Conservation (phyloP, 2,888 invertebrate species). For the Tiliacea citrago region DNA sequence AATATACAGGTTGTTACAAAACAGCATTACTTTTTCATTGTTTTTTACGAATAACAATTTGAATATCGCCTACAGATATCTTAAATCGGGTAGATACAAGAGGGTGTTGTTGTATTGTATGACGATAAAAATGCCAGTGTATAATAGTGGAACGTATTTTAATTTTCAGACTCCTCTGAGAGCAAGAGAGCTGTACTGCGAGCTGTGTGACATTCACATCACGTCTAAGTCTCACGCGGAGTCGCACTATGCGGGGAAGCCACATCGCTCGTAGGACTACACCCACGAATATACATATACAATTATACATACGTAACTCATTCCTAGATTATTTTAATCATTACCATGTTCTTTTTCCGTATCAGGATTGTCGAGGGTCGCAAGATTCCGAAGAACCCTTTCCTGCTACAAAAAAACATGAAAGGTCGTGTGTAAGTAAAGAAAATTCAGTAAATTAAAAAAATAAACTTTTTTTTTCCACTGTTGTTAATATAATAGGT, state of each 20-base stretch:
- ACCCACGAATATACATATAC: background rate
- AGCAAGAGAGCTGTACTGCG: conserved; percentile 85
- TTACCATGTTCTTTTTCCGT: conserved; percentile 4
- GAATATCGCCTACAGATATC: background rate
- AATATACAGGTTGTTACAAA: background rate
- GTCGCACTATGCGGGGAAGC: conserved; percentile 87
- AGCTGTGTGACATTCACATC: conserved; percentile 87
- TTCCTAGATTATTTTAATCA: conserved; percentile 3
- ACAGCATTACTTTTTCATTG: background rate
- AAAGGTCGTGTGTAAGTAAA: conserved; percentile 76
- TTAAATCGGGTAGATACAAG: background rate
- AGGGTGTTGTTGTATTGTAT: background rate
- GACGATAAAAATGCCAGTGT: background rate
- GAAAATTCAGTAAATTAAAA: conserved; percentile 1
- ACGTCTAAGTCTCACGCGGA: conserved; percentile 88
- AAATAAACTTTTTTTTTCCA: background rate
- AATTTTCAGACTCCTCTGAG: conserved; percentile 76
- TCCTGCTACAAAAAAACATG: conserved; percentile 77
- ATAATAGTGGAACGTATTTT: conserved; percentile 3
- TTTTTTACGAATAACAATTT: background rate
- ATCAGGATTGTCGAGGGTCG: conserved; percentile 83
- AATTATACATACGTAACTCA: background rate
- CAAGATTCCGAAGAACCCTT: conserved; percentile 80
- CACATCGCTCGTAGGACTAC: conserved; percentile 84
- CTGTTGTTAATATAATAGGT: background rate